A percentile compares a stretch with the other conserved stretches of the same genome.
Conservation (phyloP, 2,113 vertebrate genomes). For the Atherinomorus stipes region DNA sequence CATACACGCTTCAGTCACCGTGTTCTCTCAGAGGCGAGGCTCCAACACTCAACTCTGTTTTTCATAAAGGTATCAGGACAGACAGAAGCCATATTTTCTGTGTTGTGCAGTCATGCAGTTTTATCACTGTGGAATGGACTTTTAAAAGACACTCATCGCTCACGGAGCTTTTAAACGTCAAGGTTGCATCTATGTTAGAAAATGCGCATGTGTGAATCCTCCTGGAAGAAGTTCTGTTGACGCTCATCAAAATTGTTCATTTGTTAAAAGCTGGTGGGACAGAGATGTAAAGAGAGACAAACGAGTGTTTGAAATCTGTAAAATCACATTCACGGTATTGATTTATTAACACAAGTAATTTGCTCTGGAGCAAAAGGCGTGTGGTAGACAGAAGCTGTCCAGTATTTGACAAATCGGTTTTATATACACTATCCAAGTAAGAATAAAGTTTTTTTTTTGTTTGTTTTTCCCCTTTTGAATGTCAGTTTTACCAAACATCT, state of each 20-base stretch:
- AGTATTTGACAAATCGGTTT: conserved; percentile 39
- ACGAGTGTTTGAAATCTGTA: conserved; percentile 41
- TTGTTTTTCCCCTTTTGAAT: conserved; percentile 31
- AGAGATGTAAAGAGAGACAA: conserved; percentile 20
- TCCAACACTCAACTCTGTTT: not conserved
- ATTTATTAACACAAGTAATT: conserved; percentile 27
- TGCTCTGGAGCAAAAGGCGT: conserved; percentile 32
- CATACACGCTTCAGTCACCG: not conserved
- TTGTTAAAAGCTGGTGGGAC: conserved; percentile 12
- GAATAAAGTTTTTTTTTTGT: conserved; percentile 16
- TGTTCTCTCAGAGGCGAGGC: conserved; percentile 7
- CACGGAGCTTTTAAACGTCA: not conserved
- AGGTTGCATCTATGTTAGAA: conserved; percentile 4
- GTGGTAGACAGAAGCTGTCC: conserved; percentile 10
- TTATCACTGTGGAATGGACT: conserved; percentile 12
- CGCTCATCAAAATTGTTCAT: conserved; percentile 13
- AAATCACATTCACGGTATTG: conserved; percentile 26
- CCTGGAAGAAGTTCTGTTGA: not conserved
- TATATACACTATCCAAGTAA: conserved; percentile 36
- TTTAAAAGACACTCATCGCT: conserved; percentile 11
- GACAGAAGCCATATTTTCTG: conserved; percentile 30
- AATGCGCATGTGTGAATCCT: not conserved
- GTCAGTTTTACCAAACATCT: conserved; percentile 39
- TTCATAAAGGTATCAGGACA: not conserved
- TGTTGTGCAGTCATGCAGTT: not conserved